phyloP scores from a whole-genome alignment of 2,113 vertebrate species.

The Philantomba maxwellii region DNA sequence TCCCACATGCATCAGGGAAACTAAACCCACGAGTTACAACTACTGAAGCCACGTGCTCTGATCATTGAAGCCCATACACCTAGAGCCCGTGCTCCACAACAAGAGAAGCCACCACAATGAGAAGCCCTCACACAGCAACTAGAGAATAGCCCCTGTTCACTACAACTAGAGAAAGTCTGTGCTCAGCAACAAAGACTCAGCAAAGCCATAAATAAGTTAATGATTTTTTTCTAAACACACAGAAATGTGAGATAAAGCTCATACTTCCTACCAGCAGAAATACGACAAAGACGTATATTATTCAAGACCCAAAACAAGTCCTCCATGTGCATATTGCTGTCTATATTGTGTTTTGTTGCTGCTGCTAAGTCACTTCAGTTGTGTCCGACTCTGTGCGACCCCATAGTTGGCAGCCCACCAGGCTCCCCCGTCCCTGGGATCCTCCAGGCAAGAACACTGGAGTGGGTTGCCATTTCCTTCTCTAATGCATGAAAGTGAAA shows the following conservation, averaged over 20 bases:
- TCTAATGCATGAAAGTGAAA: too few relatives aligned
- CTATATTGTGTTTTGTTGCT: neutral
- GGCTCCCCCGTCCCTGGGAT: too few relatives aligned
- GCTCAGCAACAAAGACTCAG: neutral
- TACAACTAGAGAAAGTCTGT: neutral
- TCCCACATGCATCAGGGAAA: neutral
- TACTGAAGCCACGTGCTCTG: neutral
- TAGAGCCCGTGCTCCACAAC: neutral
- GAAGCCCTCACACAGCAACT: neutral
- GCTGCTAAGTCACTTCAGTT: too few relatives aligned
- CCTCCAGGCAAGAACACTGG: too few relatives aligned
- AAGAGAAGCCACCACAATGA: neutral
- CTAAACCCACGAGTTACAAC: neutral
- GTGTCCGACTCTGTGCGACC: too few relatives aligned
- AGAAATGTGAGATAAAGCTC: neutral
- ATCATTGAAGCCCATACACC: neutral
- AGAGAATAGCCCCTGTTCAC: neutral
- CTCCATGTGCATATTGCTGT: neutral
- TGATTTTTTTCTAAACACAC: neutral
- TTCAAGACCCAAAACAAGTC: neutral
- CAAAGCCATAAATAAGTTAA: neutral
- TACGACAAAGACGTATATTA: neutral
- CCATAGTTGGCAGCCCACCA: too few relatives aligned
- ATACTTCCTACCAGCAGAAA: neutral
- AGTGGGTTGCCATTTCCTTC: too few relatives aligned